Percentiles rank a stretch among this genome's conserved stretches.
phyloP scores from a whole-genome alignment of 2,113 vertebrate genomes.

The Mesoclemmys tuberculata region DNA sequence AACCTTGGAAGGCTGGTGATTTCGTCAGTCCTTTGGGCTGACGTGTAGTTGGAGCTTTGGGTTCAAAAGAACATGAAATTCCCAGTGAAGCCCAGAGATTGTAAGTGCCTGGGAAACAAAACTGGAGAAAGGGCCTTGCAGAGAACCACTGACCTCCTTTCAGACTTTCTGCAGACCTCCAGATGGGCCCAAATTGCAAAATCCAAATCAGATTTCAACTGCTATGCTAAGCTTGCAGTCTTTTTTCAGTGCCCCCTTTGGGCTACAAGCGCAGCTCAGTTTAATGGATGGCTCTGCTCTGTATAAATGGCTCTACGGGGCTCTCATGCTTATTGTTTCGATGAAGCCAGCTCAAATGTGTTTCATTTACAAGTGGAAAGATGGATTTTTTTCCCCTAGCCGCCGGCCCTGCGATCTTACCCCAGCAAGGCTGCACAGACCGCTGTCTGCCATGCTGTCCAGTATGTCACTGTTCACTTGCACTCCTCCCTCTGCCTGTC shows the following conservation, averaged over 20 bases:
- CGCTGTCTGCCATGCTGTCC: neutral
- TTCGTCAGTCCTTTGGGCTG: no score
- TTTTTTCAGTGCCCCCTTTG: neutral
- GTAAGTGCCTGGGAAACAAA: no score
- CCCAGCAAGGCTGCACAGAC: neutral
- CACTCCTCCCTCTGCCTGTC: neutral
- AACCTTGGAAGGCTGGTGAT: no score
- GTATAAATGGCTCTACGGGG: neutral
- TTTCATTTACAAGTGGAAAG: neutral
- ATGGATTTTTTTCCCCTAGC: neutral
- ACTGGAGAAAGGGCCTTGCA: no score
- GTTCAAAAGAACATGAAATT: no score
- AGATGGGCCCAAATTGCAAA: no score
- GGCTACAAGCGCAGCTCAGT: rapidly evolving
- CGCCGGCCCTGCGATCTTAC: neutral
- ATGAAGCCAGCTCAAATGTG: neutral
- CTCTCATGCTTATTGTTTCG: no score
- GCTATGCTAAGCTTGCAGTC: neutral
- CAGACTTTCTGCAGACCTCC: no score
- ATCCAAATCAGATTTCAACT: no score
- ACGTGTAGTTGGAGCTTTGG: no score
- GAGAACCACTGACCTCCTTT: no score
- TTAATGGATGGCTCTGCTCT: neutral
- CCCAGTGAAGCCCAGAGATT: no score
- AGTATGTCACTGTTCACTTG: neutral